Base-by-base conservation (phyloP, 2,888 invertebrate genomes). In the Daptonema setosum region DNA sequence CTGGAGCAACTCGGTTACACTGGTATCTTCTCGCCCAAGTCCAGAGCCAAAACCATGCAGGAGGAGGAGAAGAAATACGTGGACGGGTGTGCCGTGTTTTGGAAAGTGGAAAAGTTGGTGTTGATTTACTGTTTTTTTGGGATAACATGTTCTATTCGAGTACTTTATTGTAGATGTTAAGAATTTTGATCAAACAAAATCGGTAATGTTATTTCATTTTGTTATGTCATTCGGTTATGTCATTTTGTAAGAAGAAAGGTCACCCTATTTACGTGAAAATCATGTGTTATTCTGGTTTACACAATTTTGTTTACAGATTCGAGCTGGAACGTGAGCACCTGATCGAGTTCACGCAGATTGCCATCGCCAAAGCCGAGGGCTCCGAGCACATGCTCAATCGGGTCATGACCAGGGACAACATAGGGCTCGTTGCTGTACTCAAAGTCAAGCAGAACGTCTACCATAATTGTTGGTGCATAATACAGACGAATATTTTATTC, bases 391-490 rank as follows among this genome's bases (percentile, higher is more conserved):
- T 69, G 64, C 57, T 67, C 28, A 67, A 67, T 54, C 60, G 67
- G 28, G 95, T 95, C 54, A 95, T 93, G 91, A 91, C 93, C 56
- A 91, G 91, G 61, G 97, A 97, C 76, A 97, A 97, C 76, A 95
- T 97, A 67, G 95, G 91, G 3, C 76, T 97, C 63, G 91, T 90
- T 24, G 95, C 93, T 3, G 77, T 97, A 63, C 78, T 97, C 57
- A 86, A 87, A 74, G 90, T 91, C 50, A 90, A 87, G 68, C 87
- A 90, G 70, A 84, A 82, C 55, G 87, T 90, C 14, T 93, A 88
- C 85, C 87, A 87, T 65, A 83, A 83, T 67, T 81, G 83, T 83
- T 35, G 58, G 63, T 54, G 57, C n/a, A n/a, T 54, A 17, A n/a
- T n/a, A n/a, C n/a, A n/a, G n/a, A n/a, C n/a, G n/a, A n/a, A n/a